phyloP scores from a whole-genome alignment of 2,113 vertebrate species.

The Lepisosteus oculatus region DNA sequence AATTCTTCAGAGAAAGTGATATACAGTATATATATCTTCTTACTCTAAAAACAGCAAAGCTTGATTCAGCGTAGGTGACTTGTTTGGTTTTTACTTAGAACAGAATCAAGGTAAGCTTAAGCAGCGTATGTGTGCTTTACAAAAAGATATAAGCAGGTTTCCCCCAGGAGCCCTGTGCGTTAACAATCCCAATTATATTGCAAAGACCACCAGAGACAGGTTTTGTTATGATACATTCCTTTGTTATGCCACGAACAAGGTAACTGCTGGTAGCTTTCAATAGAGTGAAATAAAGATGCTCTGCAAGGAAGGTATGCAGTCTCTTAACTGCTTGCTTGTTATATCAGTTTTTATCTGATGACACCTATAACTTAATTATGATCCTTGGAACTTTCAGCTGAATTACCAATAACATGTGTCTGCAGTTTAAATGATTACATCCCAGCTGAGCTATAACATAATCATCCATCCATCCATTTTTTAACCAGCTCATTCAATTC shows the following conservation, averaged over 20 bases:
- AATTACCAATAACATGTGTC: slow-evolving; percentile 21
- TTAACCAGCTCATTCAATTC: too few species aligned
- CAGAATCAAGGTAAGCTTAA: slow-evolving; percentile 55
- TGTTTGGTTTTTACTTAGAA: slow-evolving; percentile 54
- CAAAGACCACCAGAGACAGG: slow-evolving; percentile 70
- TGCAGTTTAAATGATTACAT: too few species aligned
- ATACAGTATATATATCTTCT: slow-evolving; percentile 27
- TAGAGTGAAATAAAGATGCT: slow-evolving; percentile 31
- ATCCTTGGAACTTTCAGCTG: slow-evolving; percentile 57
- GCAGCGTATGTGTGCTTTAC: slow-evolving; percentile 66
- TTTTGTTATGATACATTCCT: slow-evolving; percentile 70
- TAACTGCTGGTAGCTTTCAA: slow-evolving; percentile 43
- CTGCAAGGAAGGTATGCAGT: slow-evolving; percentile 46
- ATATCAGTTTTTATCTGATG: slow-evolving; percentile 56
- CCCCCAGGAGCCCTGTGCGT: slow-evolving; percentile 69
- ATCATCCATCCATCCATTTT: too few species aligned
- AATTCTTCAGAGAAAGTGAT: slow-evolving; percentile 43
- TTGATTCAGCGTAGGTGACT: slow-evolving; percentile 65
- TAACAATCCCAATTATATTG: slow-evolving; percentile 78
- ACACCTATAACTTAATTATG: slow-evolving; percentile 35
- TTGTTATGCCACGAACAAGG: slow-evolving; percentile 61
- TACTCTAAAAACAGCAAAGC: slow-evolving; percentile 35
- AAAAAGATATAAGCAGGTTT: slow-evolving; percentile 63
- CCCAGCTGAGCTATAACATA: too few species aligned
- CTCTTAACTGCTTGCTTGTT: slow-evolving; percentile 50